Evolutionary conservation across 2,113 vertebrate species (phyloP), one percentile per base, ranked within the genome.

Genomic region (Corythaixoides concolor): DNA sequence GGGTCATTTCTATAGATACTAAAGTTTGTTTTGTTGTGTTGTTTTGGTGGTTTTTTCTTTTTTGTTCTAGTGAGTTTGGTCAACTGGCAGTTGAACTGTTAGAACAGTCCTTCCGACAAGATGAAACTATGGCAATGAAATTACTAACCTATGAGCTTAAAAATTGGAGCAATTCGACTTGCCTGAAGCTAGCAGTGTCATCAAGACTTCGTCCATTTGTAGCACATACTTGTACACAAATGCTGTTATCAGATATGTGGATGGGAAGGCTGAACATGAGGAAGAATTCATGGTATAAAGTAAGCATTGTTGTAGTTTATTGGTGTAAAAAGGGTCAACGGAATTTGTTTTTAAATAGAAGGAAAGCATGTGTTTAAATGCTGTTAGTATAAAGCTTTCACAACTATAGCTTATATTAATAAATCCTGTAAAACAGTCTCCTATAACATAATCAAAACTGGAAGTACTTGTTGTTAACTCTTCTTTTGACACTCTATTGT

Each of bases 201-300:
- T 99, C 99, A 27, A 98, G 99, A 84, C 98, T 99, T 43, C 98
- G 99, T 67, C 98, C 99, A 2, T 99, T 99, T 85, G 99, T 99
- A 64, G 99, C 99, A 22, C 99, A 99, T 85, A 99, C 99, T 37
- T 99, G 99, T 97, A 99, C 99, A 11, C 99, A 99, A 96, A 99
- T 99, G 99, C 96, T 99, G 95, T 97, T 99, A 30, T 99, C 99
- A 2, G 99, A 99, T 97, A 99, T 99, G 99, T 99, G 99, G 99
- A 99, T 99, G 99, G 99, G 99, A 84, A 98, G 99, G 62, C 98
- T 99, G 73, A 99, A 99, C 98, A 99, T 99, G 99, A 99, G 99
- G 94, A 99, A 99, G 97, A 99, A 99, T 98, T 99, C 99, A 37
- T 99, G 99, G 99, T 99, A 99, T 98, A 99, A 99, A 99, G 99